Evolutionary conservation across 2,888 invertebrate species (phyloP).

Genomic region (Rhaphigaster nebulosa): DNA sequence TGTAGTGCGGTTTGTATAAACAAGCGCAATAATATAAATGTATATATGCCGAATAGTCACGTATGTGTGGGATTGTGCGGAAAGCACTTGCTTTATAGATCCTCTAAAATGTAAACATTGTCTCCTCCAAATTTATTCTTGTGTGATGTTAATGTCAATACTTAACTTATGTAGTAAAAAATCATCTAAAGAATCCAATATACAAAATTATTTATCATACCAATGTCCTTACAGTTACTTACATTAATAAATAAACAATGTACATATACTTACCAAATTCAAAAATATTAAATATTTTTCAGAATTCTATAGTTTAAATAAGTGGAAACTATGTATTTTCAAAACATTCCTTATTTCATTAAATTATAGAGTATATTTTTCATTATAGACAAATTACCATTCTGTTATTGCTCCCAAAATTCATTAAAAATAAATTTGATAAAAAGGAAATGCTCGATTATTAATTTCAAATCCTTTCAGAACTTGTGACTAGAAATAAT

Average conservation of each 20-base stretch:
- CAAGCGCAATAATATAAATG: constrained; percentile 54
- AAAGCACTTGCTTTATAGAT: constrained; percentile 59
- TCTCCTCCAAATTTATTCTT: constrained; percentile 58
- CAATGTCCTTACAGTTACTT: constrained; percentile 51
- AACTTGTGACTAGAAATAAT: neutral
- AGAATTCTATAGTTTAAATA: constrained; percentile 55
- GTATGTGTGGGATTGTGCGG: constrained; percentile 57
- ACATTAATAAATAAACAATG: constrained; percentile 21
- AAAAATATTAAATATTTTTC: constrained; percentile 57
- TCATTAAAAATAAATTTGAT: constrained; percentile 46
- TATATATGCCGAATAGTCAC: constrained; percentile 60
- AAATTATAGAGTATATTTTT: constrained; percentile 37
- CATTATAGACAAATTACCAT: constrained; percentile 54
- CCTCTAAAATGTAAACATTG: constrained; percentile 58
- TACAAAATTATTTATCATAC: constrained; percentile 45
- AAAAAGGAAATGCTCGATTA: constrained; percentile 26
- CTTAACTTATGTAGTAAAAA: constrained; percentile 49
- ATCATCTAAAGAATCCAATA: constrained; percentile 46
- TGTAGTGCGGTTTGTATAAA: constrained; percentile 58
- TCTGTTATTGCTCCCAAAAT: constrained; percentile 52
- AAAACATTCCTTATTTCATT: constrained; percentile 48
- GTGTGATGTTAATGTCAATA: constrained; percentile 59
- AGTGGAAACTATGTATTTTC: constrained; percentile 54
- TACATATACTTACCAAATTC: constrained; percentile 51
- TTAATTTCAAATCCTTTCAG: constrained; percentile 19